Percentiles rank a stretch among this genome's conserved stretches.
Conservation (phyloP, 2,113 vertebrate genomes). For the Brachypodius melanocephalos region DNA sequence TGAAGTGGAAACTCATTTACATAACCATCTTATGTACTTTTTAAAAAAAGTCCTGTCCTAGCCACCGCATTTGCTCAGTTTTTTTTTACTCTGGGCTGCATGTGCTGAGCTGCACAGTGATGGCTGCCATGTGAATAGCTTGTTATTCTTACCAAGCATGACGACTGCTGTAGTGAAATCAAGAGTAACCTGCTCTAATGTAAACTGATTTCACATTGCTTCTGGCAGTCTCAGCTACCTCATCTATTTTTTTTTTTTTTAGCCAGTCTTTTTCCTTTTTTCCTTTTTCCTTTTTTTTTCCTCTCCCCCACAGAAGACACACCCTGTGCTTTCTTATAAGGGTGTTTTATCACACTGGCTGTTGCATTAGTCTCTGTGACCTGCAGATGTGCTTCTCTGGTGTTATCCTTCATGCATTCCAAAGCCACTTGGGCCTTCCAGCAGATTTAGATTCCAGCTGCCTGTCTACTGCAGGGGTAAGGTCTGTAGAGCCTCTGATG, state of each 20-base stretch:
- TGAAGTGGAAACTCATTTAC: background rate
- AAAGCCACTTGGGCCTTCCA: background rate
- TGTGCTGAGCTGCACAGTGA: background rate
- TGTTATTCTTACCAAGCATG: conserved; percentile 40
- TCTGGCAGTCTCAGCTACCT: conserved; percentile 23
- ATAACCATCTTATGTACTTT: background rate
- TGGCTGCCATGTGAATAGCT: background rate
- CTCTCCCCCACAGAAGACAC: fast-evolving
- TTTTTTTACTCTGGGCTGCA: background rate
- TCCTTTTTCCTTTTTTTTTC: background rate
- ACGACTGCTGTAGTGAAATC: conserved; percentile 31
- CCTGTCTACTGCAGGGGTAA: background rate
- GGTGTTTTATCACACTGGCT: background rate
- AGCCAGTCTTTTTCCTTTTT: background rate
- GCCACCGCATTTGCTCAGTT: background rate
- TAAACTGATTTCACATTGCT: conserved; percentile 60
- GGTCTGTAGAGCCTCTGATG: background rate
- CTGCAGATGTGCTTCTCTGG: background rate
- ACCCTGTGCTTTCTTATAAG: background rate
- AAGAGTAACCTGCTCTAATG: conserved; percentile 64
- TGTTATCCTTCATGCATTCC: background rate
- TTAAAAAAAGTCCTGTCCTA: background rate
- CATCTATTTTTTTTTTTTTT: background rate
- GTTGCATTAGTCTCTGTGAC: background rate
- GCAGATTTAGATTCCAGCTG: background rate